phyloP scores from a whole-genome alignment of 2,888 invertebrate genomes.

The Deilephila porcellus region DNA sequence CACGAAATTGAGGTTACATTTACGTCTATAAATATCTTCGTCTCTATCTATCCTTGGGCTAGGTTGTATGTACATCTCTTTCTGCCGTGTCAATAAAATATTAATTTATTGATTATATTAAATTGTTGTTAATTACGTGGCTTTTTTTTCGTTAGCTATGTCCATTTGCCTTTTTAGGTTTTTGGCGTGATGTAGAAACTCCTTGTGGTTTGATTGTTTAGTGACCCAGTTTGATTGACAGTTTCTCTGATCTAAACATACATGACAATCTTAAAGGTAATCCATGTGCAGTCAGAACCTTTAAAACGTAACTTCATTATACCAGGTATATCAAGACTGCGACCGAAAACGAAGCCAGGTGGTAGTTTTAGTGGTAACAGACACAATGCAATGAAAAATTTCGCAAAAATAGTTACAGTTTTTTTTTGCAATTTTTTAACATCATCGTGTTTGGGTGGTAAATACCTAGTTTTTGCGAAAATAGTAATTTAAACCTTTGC shows the following conservation, averaged over 20 bases:
- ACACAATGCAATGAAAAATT: no score
- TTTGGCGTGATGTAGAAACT: slow-evolving; percentile 23
- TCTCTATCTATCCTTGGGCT: slow-evolving; percentile 48
- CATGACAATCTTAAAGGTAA: no score
- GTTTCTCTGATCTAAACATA: not conserved
- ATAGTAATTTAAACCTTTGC: no score
- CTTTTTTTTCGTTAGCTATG: slow-evolving; percentile 37
- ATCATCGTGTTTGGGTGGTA: no score
- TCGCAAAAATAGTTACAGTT: no score
- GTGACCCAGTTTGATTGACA: slow-evolving; percentile 5
- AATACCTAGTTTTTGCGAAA: no score
- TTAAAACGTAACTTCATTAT: no score
- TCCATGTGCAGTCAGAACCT: no score
- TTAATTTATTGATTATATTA: slow-evolving; percentile 47
- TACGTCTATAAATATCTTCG: slow-evolving; percentile 50
- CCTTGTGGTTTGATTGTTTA: slow-evolving; percentile 21
- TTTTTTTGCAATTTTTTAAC: no score
- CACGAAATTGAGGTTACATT: slow-evolving; percentile 72
- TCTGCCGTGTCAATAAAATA: slow-evolving; percentile 41
- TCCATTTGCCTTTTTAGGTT: slow-evolving; percentile 16
- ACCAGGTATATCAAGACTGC: no score
- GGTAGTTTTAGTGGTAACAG: no score
- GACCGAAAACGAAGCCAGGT: no score
- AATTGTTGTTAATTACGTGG: slow-evolving; percentile 34
- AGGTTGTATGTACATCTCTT: slow-evolving; percentile 39